Base-by-base conservation (phyloP, 2,888 invertebrate species). In the Aspidiotus rigidus region DNA sequence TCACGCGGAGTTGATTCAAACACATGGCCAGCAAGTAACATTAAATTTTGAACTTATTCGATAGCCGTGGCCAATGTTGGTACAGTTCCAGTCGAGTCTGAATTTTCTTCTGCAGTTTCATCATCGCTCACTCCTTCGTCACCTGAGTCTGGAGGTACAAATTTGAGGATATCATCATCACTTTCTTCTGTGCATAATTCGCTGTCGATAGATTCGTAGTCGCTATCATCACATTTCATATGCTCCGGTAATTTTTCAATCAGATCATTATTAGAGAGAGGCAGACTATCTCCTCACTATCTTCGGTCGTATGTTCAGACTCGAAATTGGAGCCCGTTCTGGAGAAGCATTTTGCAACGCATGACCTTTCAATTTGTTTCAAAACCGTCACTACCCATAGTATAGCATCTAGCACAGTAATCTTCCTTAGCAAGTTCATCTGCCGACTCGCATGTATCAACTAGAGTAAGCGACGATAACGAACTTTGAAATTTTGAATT, bases 181-280 rank as follows among this genome's bases (percentile, higher is more conserved):
- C 11, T 49, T 49, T 49, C 49, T 49, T 49, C 49, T 49, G 49
- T 49, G n/a, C 49, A 49, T 49, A 49, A 11, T n/a, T 49, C 49
- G n/a, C 6, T 49, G 49, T 49, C 49, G 49, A 49, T 49, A 49
- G 49, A 49, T 49, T 11, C 6, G 49, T 49, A 49, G n/a, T 6
- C 49, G n/a, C 3, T 49, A n/a, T 49, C 49, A 28, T 28, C 28
- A 28, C 28, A 28, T 49, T 49, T 49, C 49, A 49, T 49, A 13
- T 2, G 6, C 49, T 11, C 49, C 2, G 49, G 6, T 3, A 49
- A 6, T n/a, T 49, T 49, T 49, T n/a, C 49, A n/a, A 49, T 49
- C 49, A 49, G 6, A 6, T 49, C 49, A 6, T 11, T 6, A 44
- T 44, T 44, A 44, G 8, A 8, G 11, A n/a, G 2, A n/a, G 49